phyloP scores from a whole-genome alignment of 2,797 vertebrate species.

The Acrossocheilus wenchowensis region DNA sequence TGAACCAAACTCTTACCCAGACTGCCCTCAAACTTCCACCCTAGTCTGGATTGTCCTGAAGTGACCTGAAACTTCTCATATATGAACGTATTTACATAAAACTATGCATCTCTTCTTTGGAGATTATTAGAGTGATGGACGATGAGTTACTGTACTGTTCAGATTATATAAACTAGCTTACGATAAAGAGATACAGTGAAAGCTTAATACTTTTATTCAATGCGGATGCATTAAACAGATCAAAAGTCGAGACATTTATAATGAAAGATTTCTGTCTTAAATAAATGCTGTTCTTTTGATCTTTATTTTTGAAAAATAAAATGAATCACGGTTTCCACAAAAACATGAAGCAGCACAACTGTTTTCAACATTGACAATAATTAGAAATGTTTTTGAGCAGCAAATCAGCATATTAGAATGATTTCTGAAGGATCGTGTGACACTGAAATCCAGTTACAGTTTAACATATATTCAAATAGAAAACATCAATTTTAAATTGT shows the following conservation, averaged over 20 bases:
- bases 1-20: slow-evolving; percentile 8
- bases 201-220: neutral
- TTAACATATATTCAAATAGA: neutral
- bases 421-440: neutral
- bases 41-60: neutral
- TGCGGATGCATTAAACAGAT: neutral
- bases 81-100: neutral
- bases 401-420: neutral
- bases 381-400: neutral
- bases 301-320: neutral
- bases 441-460: neutral
- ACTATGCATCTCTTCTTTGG: neutral
- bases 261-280: neutral
- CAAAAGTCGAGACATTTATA: neutral
- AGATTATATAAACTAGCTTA: neutral
- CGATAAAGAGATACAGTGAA: neutral
- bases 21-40: neutral
- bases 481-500: neutral
- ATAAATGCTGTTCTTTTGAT: neutral
- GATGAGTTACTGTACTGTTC: neutral
- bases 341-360: neutral
- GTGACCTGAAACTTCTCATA: neutral
- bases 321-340: neutral
- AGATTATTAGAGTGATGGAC: neutral
- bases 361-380: neutral